Evolutionary conservation across 2,797 vertebrate species (phyloP), one percentile per base, ranked within the genome.

Genomic region (Petrocephalus sullivani): DNA sequence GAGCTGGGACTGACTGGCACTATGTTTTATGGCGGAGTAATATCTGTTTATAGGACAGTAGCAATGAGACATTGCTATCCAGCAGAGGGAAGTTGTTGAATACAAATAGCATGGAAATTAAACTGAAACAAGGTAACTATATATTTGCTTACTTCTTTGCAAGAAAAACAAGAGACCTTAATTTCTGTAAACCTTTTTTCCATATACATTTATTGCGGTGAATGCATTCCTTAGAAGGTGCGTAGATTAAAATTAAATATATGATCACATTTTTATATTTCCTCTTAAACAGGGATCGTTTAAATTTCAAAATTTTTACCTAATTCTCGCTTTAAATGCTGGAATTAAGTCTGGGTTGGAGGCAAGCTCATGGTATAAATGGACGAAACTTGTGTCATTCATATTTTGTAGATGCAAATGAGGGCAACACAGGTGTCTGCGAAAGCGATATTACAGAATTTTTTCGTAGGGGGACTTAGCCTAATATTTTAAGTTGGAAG

Each of bases 11-110:
- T 60, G 58, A 60, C 33, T 64, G 56, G 86, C 16, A 56, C 85
- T 82, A 88, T 85, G 85, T 89, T 87, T 87, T 61, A 33, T 82
- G 88, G 88, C 88, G 85, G 85, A 89, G 51, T 67, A 21, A 87
- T 87, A 89, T 60, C 86, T 89, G 88, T 87, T 87, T 87, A 87
- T 41, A 82, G 23, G 53, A 89, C 54, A 21, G 85, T 58, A 82
- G 85, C 75, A 82, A 33, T 87, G 54, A 41, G 85, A 23, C 85
- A 87, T 54, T 87, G 78, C 85, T 89, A 87, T 53, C 85, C 89
- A 71, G 85, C 46, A 87, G 85, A 89, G 88, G 85, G 85, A 87
- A 82, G 85, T 81, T 89, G 85, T 60, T 64, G 53, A 87, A 86
- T 75, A 51, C 64, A 87, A 81, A 88, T 86, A 46, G 85, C 58